Base-by-base conservation (phyloP, 2,888 invertebrate genomes). In the Myathropa florea region DNA sequence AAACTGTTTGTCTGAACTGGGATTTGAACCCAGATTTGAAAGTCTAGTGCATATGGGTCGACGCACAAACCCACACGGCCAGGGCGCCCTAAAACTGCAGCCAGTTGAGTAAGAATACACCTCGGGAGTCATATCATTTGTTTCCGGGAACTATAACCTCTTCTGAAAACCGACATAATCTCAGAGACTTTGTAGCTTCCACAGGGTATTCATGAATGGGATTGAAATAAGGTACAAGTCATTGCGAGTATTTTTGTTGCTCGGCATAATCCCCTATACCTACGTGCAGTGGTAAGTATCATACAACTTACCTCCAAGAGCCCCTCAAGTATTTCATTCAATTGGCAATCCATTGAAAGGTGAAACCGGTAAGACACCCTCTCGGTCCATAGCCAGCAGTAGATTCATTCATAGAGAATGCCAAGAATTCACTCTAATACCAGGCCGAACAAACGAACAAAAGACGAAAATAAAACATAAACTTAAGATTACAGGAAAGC, bases 381-480 rank as follows among this genome's bases (percentile, higher is more conserved):
- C 46, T 21, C 18, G 7, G 46, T 18, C 46, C 46, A 18, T 7
- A 18, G 46, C 46, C 46, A 1, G 46, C n/a, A 9, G n/a, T 2
- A 7, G n/a, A 14, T n/a, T 7, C 18, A 46, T 46, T 46, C 46
- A 46, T 18, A 46, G 46, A 7, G 18, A 46, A 46, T 46, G 46
- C 46, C 46, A 46, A n/a, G 18, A 46, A 46, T 46, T 18, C 18
- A 7, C 39, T 46, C 12, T 46, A n/a, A 46, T 46, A 2, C 39
- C 39, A n/a, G 39, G n/a, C 18, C 7, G 2, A 46, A 18, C 18
- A 46, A 18, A 6, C 46, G 46, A 46, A 46, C 46, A 46, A 70
- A 70, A 72, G 71, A 64, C 81, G 63, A 72, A 76, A 76, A 61
- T 61, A 77, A 84, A 85, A 85, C 77, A 80, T 70, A 81, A 82